Evolutionary conservation across 2,888 invertebrate genomes (phyloP).

Genomic region (Latrodectus elegans): DNA sequence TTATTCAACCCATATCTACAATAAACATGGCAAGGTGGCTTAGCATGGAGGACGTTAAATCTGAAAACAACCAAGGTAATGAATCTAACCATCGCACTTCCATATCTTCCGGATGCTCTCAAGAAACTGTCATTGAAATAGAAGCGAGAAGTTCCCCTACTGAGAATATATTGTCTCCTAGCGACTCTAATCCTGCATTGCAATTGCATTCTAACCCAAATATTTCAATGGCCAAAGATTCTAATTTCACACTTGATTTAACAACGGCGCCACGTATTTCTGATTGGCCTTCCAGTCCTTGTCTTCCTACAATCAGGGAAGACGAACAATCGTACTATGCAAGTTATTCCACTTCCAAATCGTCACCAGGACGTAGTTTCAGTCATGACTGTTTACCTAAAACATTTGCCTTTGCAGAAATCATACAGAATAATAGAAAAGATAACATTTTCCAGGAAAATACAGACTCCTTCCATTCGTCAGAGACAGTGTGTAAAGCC

Average conservation of each 20-base stretch:
- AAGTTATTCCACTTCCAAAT: slow-evolving; percentile 3
- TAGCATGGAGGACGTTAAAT: slow-evolving; percentile 57
- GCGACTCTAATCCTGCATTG: neutral
- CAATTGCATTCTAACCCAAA: slow-evolving; percentile 50
- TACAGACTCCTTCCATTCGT: slow-evolving; percentile 35
- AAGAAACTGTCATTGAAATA: slow-evolving; percentile 52
- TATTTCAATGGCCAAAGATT: slow-evolving; percentile 31
- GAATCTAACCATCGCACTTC: slow-evolving; percentile 34
- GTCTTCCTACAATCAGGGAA: slow-evolving; percentile 65
- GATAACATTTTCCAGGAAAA: neutral
- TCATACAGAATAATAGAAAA: slow-evolving; percentile 1
- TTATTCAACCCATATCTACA: slow-evolving; percentile 4
- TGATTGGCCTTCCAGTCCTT: slow-evolving; percentile 67
- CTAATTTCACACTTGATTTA: slow-evolving; percentile 17
- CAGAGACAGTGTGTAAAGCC: slow-evolving; percentile 7
- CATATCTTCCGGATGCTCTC: slow-evolving; percentile 45
- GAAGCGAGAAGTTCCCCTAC: slow-evolving; percentile 22
- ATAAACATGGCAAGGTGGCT: slow-evolving; percentile 36
- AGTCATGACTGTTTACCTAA: slow-evolving; percentile 52
- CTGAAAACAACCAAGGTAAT: slow-evolving; percentile 6
- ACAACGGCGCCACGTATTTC: slow-evolving; percentile 19
- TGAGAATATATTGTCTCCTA: slow-evolving; percentile 18
- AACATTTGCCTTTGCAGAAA: neutral
- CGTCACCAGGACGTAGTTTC: slow-evolving; percentile 41
- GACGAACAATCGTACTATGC: slow-evolving; percentile 42